Conservation (phyloP, 1,140 invertebrate genomes). For the Drosophila bocqueti region DNA sequence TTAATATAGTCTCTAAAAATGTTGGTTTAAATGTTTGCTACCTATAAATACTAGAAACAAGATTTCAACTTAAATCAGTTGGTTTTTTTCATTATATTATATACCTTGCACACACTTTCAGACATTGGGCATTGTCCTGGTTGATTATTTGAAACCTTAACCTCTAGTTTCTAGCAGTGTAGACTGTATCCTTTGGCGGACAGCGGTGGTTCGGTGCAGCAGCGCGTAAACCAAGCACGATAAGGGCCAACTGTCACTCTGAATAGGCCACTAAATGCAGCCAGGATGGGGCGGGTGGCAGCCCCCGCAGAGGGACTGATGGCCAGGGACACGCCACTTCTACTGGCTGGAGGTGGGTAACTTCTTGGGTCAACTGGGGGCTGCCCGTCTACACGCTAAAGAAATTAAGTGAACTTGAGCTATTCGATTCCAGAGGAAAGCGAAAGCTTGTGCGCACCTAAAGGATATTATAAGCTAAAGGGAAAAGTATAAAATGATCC, state of each 20-base stretch:
- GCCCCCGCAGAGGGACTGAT: too few species aligned
- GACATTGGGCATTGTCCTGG: background rate
- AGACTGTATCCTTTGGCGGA: background rate
- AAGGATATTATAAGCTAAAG: background rate
- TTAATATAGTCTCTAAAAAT: too few species aligned
- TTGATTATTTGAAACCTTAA: too few species aligned
- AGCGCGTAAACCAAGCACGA: conserved; percentile 63
- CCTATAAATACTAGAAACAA: too few species aligned
- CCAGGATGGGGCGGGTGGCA: background rate
- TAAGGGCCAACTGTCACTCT: conserved; percentile 70
- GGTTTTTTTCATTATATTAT: background rate
- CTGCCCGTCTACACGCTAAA: background rate
- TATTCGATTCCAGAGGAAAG: too few species aligned
- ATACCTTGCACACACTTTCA: background rate
- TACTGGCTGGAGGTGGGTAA: background rate
- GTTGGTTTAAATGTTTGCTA: too few species aligned
- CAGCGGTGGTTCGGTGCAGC: conserved; percentile 46
- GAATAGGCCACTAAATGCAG: conserved; percentile 70
- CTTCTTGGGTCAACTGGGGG: conserved; percentile 4
- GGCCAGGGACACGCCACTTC: conserved; percentile 8
- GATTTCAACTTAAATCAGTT: background rate
- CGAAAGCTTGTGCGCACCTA: too few species aligned
- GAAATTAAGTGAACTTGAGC: background rate
- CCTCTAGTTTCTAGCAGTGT: background rate
- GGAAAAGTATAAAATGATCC: background rate